A percentile compares a stretch with the other conserved stretches of the same genome.
Conservation (phyloP, 2,113 vertebrate genomes). For the Grantiella picta region DNA sequence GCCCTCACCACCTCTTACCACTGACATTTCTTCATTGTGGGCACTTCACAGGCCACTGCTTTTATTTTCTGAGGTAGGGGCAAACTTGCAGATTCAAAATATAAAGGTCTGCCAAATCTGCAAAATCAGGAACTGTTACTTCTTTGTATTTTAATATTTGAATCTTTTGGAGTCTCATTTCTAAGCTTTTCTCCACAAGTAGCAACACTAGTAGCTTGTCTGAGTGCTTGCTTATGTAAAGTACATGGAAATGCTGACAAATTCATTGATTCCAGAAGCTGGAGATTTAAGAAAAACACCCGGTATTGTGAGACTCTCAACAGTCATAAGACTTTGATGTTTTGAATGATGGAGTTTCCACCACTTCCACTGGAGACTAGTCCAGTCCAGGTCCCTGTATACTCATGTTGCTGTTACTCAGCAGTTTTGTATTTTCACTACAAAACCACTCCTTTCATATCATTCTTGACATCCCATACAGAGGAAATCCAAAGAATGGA, state of each 20-base stretch:
- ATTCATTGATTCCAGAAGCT: background rate
- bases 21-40: background rate
- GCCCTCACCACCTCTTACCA: background rate
- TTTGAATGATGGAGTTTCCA: constrained; percentile 34
- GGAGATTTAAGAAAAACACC: constrained; percentile 25
- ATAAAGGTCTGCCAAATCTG: background rate
- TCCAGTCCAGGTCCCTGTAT: background rate
- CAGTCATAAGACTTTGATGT: constrained; percentile 16
- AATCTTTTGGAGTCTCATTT: background rate
- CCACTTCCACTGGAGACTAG: background rate
- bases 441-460: background rate
- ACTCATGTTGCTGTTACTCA: constrained; percentile 46
- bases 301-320: background rate
- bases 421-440: constrained; percentile 39
- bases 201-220: background rate
- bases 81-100: background rate
- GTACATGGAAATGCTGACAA: background rate
- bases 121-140: background rate
- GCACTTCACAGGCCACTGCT: background rate
- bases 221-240: background rate
- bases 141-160: background rate
- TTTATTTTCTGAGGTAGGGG: background rate
- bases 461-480: constrained; percentile 18
- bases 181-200: background rate
- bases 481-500: constrained; percentile 1